Percentiles rank a stretch among this genome's conserved stretches.
Evolutionary conservation across 2,888 invertebrate genomes (phyloP).

Genomic region (Cryptocheilus praepositus): DNA sequence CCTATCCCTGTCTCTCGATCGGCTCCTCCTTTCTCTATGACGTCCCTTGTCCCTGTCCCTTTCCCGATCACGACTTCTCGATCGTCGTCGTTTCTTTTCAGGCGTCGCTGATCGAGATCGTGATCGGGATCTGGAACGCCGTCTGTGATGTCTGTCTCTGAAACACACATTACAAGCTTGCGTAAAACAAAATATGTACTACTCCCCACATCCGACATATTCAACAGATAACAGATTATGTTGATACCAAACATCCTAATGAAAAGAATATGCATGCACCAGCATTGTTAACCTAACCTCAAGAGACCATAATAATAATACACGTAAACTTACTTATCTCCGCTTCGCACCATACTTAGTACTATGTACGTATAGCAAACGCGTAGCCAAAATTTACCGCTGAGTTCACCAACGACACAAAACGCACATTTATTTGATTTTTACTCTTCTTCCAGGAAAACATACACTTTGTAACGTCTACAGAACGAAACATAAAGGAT

Average conservation of each 20-base stretch:
- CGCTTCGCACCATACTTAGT: conserved; percentile 63
- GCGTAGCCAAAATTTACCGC: background rate
- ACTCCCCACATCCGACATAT: background rate
- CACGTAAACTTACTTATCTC: conserved; percentile 65
- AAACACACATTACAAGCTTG: background rate
- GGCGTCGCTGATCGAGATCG: conserved; percentile 79
- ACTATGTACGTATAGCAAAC: background rate
- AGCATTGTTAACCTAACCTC: conserved; percentile 52
- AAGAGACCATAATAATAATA: conserved; percentile 7
- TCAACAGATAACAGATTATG: too few species aligned
- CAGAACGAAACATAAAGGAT: background rate
- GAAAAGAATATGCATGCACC: background rate
- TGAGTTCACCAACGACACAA: background rate
- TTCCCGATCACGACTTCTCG: conserved; percentile 79
- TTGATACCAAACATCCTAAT: background rate
- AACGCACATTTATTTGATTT: background rate
- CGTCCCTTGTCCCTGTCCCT: conserved; percentile 79
- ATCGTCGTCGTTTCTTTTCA: conserved; percentile 79
- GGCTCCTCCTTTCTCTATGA: conserved; percentile 79
- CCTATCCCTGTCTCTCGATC: conserved; percentile 81
- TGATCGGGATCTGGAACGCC: conserved; percentile 80
- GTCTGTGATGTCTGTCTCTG: conserved; percentile 75
- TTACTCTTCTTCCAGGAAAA: background rate
- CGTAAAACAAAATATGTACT: background rate
- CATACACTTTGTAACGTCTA: background rate